These are phyloP conservation scores for Okamejei kenojei DNA, from an alignment of 2,797 vertebrate species.

Conservation along the genomic window DNA sequence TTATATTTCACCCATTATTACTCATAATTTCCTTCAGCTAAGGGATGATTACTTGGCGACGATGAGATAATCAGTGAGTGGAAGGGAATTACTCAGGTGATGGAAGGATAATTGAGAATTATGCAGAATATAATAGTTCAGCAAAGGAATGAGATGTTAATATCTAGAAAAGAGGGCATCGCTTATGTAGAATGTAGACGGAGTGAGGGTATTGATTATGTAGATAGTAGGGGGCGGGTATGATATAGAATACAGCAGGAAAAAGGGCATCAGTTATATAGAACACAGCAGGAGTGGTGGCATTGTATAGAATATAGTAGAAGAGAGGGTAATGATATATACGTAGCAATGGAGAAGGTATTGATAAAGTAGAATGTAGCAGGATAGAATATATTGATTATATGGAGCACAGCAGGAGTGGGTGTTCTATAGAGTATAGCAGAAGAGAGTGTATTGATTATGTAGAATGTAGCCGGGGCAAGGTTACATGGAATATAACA, in stretches of 20 bases:
- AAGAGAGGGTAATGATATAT: too few relatives aligned
- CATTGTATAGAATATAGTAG: too few relatives aligned
- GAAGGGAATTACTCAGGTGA: not conserved
- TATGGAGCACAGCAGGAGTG: too few relatives aligned
- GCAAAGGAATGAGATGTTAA: not conserved
- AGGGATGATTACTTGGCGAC: not conserved
- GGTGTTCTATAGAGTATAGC: not conserved
- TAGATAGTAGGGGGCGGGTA: too few relatives aligned
- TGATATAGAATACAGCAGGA: not conserved
- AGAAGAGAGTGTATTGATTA: too few relatives aligned
- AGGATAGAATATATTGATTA: too few relatives aligned
- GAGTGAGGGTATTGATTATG: too few relatives aligned
- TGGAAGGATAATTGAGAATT: not conserved
- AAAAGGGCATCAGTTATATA: not conserved
- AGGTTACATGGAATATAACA: not conserved
- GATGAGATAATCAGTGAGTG: not conserved
- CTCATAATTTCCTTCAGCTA: not conserved
- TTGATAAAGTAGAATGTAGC: too few relatives aligned
- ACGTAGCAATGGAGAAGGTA: too few relatives aligned
- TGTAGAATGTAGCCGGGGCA: too few relatives aligned
- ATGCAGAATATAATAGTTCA: not conserved
- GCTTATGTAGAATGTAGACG: too few relatives aligned
- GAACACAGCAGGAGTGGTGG: not conserved
- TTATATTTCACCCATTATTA: not conserved
- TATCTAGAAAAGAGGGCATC: too few relatives aligned